Conservation (phyloP, 2,113 vertebrate species). For the Orthonyx spaldingii region DNA sequence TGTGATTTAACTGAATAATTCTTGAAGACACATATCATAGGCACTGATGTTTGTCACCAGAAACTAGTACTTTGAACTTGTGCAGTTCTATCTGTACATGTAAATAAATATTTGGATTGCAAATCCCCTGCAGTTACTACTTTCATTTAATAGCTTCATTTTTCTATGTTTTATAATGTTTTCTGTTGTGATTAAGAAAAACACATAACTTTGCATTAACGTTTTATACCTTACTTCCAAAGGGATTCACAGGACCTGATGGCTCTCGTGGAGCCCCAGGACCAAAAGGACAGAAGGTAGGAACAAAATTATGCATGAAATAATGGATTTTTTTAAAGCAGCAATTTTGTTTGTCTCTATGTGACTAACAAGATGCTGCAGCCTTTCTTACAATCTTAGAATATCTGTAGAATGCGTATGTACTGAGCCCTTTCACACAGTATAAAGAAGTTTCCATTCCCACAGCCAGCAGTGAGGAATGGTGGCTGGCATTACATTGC, state of each 20-base stretch:
- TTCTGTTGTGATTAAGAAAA: not conserved
- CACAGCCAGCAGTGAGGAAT: not conserved
- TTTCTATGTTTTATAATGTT: not conserved
- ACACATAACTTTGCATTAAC: not conserved
- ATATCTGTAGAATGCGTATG: not conserved
- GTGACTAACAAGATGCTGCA: not conserved
- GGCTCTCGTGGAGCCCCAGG: conserved; percentile 85
- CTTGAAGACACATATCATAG: not conserved
- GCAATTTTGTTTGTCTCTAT: not conserved
- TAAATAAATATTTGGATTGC: not conserved
- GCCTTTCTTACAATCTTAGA: not conserved
- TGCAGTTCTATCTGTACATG: not conserved
- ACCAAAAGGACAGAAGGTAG: conserved; percentile 89
- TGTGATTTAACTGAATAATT: not conserved
- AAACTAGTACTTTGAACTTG: not conserved
- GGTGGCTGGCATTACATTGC: not conserved
- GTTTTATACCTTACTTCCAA: conserved; percentile 28
- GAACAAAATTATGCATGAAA: conserved; percentile 27
- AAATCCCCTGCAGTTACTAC: not conserved
- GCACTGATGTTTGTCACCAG: not conserved
- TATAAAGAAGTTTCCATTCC: not conserved
- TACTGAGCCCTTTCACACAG: not conserved
- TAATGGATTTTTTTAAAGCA: not conserved
- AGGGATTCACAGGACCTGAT: conserved; percentile 91
- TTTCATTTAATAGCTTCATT: not conserved